These are phyloP conservation scores for Andrena hattorfiana DNA, from an alignment of 2,888 invertebrate genomes.

Conservation along the genomic window DNA sequence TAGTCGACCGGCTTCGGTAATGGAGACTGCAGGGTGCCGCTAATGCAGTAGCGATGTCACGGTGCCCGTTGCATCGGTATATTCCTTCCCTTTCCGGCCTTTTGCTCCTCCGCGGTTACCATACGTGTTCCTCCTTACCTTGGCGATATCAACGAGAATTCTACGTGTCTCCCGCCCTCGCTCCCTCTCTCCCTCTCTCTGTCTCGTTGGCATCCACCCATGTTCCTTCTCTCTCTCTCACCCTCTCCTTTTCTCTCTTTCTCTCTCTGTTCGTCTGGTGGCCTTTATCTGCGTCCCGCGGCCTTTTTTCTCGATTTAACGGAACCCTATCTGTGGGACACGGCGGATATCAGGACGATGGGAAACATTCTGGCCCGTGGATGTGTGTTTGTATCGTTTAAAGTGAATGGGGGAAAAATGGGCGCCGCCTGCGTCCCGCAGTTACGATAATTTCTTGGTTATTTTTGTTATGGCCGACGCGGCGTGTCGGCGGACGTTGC, in stretches of 20 bases:
- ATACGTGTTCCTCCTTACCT: slow-evolving; percentile 62
- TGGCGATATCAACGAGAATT: slow-evolving; percentile 68
- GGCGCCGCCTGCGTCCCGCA: slow-evolving; percentile 52
- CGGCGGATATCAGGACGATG: slow-evolving; percentile 58
- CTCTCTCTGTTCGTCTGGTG: neutral
- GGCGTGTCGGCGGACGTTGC: slow-evolving; percentile 32
- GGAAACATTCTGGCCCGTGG: slow-evolving; percentile 57
- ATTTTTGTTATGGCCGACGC: slow-evolving; percentile 46
- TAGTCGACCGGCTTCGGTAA: slow-evolving; percentile 81
- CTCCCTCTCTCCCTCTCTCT: neutral
- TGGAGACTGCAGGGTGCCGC: slow-evolving; percentile 84
- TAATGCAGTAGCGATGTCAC: slow-evolving; percentile 85
- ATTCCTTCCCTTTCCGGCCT: slow-evolving; percentile 63
- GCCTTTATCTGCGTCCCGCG: slow-evolving; percentile 25
- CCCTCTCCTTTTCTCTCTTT: neutral
- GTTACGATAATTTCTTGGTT: slow-evolving; percentile 60
- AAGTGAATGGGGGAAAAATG: slow-evolving; percentile 56
- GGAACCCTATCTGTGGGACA: slow-evolving; percentile 59
- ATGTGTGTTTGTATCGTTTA: slow-evolving; percentile 56
- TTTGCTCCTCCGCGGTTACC: slow-evolving; percentile 60
- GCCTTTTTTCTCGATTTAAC: slow-evolving; percentile 54
- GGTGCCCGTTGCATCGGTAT: slow-evolving; percentile 75
- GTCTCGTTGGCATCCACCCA: neutral
- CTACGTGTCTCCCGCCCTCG: slow-evolving; percentile 40
- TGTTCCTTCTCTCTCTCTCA: slow-evolving; percentile 1